Evolutionary conservation across 2,797 vertebrate species (phyloP).

Genomic region (Anguilla anguilla): DNA sequence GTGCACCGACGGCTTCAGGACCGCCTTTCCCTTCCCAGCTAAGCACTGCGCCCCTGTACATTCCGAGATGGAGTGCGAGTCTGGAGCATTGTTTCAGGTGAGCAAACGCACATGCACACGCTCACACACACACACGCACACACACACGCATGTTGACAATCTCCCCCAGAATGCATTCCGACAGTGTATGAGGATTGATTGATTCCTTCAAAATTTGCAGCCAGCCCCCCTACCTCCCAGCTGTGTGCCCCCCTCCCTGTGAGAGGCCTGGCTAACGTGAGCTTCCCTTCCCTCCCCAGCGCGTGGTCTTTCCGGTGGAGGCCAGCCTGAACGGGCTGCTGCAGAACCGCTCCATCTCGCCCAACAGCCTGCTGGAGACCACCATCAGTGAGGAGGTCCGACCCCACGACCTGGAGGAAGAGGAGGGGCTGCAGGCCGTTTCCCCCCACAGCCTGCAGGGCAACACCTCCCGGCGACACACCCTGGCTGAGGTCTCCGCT

Average conservation of each 20-base stretch:
- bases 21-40: constrained; percentile 74
- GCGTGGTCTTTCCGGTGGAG: constrained; percentile 81
- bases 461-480: constrained; percentile 87
- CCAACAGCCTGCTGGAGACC: constrained; percentile 88
- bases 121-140: not conserved
- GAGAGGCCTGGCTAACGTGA: constrained; percentile 15
- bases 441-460: constrained; percentile 70
- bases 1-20: constrained; percentile 73
- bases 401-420: constrained; percentile 81
- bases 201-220: not conserved
- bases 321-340: constrained; percentile 80
- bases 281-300: constrained; percentile 53
- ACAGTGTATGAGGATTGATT: not conserved
- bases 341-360: constrained; percentile 86
- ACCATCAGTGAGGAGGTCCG: constrained; percentile 89
- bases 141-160: not conserved
- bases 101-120: constrained; percentile 34
- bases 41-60: constrained; percentile 75
- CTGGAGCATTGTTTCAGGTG: constrained; percentile 86
- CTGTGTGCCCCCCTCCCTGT: not conserved
- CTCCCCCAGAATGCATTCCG: not conserved
- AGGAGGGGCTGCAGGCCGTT: constrained; percentile 71
- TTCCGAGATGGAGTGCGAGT: constrained; percentile 85
- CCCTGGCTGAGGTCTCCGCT: constrained; percentile 88
- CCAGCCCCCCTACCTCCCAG: not conserved